Base-by-base conservation (phyloP, 2,113 vertebrate genomes). In the Empidonax traillii region DNA sequence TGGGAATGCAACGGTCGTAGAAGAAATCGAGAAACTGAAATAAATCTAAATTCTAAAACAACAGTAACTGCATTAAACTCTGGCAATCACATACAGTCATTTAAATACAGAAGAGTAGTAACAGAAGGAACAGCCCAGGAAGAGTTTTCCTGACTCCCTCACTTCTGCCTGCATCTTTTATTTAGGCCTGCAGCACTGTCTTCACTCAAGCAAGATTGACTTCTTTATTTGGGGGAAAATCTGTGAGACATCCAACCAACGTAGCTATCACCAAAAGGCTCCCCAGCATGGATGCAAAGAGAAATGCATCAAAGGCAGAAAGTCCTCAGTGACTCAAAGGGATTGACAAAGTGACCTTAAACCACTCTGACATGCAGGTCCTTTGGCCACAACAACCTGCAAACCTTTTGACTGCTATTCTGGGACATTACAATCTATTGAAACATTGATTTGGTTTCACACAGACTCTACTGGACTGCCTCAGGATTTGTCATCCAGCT, bases 1-100 rank as follows among this genome's bases (percentile, higher is more conserved):
- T 98, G 12, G 99, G 98, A 99, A 99, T 99, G 98, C 99, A 99
- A 98, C 99, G 99, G 95, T 99, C 98, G 96, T 99, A 99, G 98
- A 99, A 99, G 97, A 99, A 99, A 97, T 99, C 98, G 69, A 99
- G 98, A 95, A 99, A 99, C 85, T 99, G 99, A 4, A 99, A 99
- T 97, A 99, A 98, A 96, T 99, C 99, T 0, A 98, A 99, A 99
- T 99, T 98, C 99, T 99, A 90, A 94, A 97, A 96, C 75, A 97
- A 78, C 84, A 20, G 47, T 3, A 82, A 21, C 56, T 74, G 72
- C 6, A 75, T 91, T 76, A 95, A 80, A 74, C 6, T 47, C 8
- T 47, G 3, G 5, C 9, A 86, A 47, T 86, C 65, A 41, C 27
- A 49, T 8, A 5, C 9, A 33, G 3, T 2, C 18, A 43, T 77